These are phyloP conservation scores for Julus scandinavius DNA, from an alignment of 2,888 invertebrate species.

Conservation along the genomic window DNA sequence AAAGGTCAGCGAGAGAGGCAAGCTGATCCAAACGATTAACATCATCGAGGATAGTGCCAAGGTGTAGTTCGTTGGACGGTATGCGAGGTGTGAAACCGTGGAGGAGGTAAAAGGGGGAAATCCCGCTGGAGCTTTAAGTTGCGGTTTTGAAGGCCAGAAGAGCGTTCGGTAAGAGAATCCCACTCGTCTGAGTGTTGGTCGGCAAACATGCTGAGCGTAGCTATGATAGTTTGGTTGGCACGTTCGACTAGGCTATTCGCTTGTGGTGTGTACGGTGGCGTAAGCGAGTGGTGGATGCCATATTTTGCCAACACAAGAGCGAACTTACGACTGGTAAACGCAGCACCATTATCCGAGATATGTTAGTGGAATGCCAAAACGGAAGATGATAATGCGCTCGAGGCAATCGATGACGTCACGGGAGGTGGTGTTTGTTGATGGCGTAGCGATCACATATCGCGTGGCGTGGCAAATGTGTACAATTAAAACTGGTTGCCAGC, in stretches of 20 bases:
- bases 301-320: background rate
- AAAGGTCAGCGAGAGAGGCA: background rate
- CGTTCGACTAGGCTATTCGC: background rate
- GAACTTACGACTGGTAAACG: background rate
- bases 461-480: background rate
- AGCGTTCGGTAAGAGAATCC: background rate
- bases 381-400: background rate
- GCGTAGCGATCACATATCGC: background rate
- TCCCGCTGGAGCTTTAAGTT: background rate
- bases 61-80: background rate
- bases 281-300: background rate
- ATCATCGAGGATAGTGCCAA: background rate
- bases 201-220: constrained; percentile 5
- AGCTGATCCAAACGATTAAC: background rate
- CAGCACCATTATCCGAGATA: constrained; percentile 38
- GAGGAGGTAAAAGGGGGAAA: background rate
- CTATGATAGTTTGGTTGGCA: background rate
- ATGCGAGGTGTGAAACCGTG: background rate
- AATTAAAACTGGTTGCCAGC: background rate
- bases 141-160: background rate
- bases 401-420: background rate
- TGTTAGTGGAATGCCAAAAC: background rate
- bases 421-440: background rate
- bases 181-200: background rate
- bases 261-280: constrained; percentile 37